Base-by-base conservation (phyloP, 2,888 invertebrate genomes). In the Drosophila pseudotakahashii region DNA sequence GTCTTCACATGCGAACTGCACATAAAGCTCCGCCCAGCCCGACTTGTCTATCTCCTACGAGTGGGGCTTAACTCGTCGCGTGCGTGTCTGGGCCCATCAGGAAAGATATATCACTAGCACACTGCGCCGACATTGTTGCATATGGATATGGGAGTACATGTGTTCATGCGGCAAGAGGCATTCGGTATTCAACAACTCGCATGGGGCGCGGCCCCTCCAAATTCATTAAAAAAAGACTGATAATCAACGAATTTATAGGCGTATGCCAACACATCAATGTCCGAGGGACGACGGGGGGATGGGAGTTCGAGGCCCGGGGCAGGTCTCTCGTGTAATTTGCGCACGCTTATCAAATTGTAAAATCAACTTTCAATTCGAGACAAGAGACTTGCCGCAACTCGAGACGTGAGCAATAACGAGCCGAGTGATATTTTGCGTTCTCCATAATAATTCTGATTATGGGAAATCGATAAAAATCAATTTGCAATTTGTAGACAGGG, bases 401-500 rank as follows among this genome's bases (percentile, higher is more conserved):
- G 62, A 78, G 78, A 81, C 81, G 75, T 83, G 84, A 76, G 81
- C 77, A 87, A 87, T 81, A 73, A 73, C 76, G 58, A 87, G 63
- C 62, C 79, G 77, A 87, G 82, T 82, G 85, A 88, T 79, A 82
- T 88, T 85, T 77, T 75, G 72, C 87, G 79, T 81, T 74, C 72
- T 64, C 44, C 55, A 63, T 73, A 67, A 72, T 78, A 80, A 80
- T 87, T 66, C 66, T 78, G 88, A 85, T 85, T 83, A 88, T 79
- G 74, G 69, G 74, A 78, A 73, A 80, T 86, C 88, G 87, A 84
- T 88, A 88, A 88, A 83, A 84, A 84, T 88, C 88, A 84, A 84
- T 88, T 85, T 79, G 78, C 83, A 82, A 82, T 84, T 88, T 88
- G 85, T 77, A 75, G 81, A 78, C 84, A 77, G 61, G 48, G 41